Percentiles rank a stretch among this genome's conserved stretches.
phyloP scores from a whole-genome alignment of 2,113 vertebrate species.

The Capra hircus region DNA sequence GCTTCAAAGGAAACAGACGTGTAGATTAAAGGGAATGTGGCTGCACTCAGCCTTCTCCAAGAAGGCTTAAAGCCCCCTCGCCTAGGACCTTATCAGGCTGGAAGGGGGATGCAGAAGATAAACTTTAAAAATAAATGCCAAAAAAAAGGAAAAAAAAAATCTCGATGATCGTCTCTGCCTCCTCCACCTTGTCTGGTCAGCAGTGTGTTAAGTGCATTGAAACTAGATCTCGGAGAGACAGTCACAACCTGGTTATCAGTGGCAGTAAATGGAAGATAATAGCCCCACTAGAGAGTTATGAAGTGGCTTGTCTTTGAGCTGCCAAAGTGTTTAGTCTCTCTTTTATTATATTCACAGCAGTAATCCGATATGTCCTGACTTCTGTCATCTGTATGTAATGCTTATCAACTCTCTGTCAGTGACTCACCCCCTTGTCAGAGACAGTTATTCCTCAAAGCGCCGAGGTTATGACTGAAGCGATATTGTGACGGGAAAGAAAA shows the following conservation, averaged over 20 bases:
- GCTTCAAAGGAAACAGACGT: constrained; percentile 73
- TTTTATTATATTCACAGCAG: constrained; percentile 98
- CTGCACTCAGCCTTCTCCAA: constrained; percentile 63
- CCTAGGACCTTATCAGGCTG: constrained; percentile 68
- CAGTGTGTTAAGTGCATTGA: constrained; percentile 86
- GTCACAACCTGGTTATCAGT: constrained; percentile 89
- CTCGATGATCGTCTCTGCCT: constrained; percentile 62
- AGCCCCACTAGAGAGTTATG: constrained; percentile 87
- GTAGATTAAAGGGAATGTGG: constrained; percentile 76
- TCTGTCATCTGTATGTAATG: constrained; percentile 99
- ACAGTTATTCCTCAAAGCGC: constrained; percentile 96
- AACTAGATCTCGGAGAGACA: constrained; percentile 85
- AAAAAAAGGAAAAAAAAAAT: constrained; percentile 44
- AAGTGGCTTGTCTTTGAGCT: constrained; percentile 92
- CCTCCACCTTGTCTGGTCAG: constrained; percentile 74
- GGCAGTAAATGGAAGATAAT: constrained; percentile 92
- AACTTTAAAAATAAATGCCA: constrained; percentile 80
- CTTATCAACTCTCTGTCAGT: constrained; percentile 97
- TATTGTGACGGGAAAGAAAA: constrained; percentile 84
- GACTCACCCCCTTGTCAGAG: constrained; percentile 97
- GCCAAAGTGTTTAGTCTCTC: constrained; percentile 93
- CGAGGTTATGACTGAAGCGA: constrained; percentile 86
- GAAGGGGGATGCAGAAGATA: constrained; percentile 75
- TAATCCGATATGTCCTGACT: constrained; percentile 99
- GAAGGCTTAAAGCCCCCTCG: constrained; percentile 72